Percentiles rank a stretch among this genome's conserved stretches.
Evolutionary conservation across 1,140 invertebrate species (phyloP).

Genomic region (Drosophila murphyi): DNA sequence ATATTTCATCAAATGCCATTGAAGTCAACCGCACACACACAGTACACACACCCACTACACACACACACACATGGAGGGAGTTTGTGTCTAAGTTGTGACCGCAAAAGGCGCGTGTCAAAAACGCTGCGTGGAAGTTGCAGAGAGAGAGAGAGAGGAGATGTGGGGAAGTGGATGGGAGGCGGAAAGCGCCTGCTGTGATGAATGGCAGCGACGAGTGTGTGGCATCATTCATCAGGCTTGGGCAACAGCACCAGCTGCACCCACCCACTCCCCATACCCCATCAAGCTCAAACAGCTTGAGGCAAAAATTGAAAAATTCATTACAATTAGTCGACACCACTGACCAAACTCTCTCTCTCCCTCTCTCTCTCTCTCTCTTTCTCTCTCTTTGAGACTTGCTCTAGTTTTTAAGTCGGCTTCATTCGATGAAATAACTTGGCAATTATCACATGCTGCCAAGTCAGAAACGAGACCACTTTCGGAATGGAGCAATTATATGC

Average conservation of each 20-base stretch:
- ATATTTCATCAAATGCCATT: slow-evolving; percentile 64
- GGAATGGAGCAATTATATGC: too few relatives aligned
- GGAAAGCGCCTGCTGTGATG: slow-evolving; percentile 55
- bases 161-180: background rate
- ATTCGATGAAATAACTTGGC: slow-evolving; percentile 61
- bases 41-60: background rate
- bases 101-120: slow-evolving; percentile 64
- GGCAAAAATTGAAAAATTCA: slow-evolving; percentile 75
- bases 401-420: background rate
- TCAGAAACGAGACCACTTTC: slow-evolving; percentile 18
- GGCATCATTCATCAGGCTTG: slow-evolving; percentile 73
- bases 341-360: slow-evolving; percentile 28
- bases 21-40: slow-evolving; percentile 56
- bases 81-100: slow-evolving; percentile 53
- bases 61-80: slow-evolving; percentile 23
- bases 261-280: too few relatives aligned
- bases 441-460: slow-evolving; percentile 59
- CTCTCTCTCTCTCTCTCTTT: background rate
- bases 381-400: background rate
- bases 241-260: background rate
- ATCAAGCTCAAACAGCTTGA: slow-evolving; percentile 1
- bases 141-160: background rate
- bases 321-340: slow-evolving; percentile 74
- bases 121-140: slow-evolving; percentile 12
- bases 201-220: slow-evolving; percentile 74